Base-by-base conservation (phyloP, 2,797 vertebrate genomes). In the Esox lucius region DNA sequence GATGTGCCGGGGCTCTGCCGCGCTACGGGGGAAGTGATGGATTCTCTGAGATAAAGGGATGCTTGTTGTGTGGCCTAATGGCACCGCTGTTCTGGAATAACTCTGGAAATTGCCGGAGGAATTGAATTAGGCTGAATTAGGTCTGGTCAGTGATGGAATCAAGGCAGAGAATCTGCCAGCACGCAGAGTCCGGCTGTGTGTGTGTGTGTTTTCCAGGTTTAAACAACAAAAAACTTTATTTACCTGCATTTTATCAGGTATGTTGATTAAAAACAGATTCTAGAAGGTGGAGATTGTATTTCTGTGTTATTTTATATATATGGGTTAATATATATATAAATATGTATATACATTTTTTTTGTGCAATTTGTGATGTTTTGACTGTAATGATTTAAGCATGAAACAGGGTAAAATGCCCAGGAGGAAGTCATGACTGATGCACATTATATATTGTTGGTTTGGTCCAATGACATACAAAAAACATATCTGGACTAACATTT, bases 111-210 rank as follows among this genome's bases (percentile, higher is more conserved):
- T 66, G 70, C 26, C 39, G 72, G 70, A 62, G 42, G 75, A 83
- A 85, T 88, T 69, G 7, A 67, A 87, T 83, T 73, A 83, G 24
- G 13, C 87, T 69, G 9, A 68, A 87, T 83, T 73, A 83, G 24
- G 13, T 19, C 61, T 48, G 26, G 65, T 56, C 49, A 26, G 12
- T 67, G 26, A 53, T 42, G 69, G 61, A 59, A 68, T 61, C 13
- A 6, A 17, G n/a, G 71, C 66, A 46, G 13, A 46, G 42, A 13
- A 11, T 11, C 42, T 13, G 42, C 12, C 12, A 42, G 12, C 42
- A 46, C 42, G 12, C 42, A 46, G 12, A 13, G 42, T 3, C 42
- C 12, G 64, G 7, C 0, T 3, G 71, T 35, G 49, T n/a, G 71
- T 35, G 49, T 71, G 6, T 69, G 16, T 11, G 56, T n/a, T 59